Conservation (phyloP, 2,888 invertebrate species). For the Priocnemis perturbator region DNA sequence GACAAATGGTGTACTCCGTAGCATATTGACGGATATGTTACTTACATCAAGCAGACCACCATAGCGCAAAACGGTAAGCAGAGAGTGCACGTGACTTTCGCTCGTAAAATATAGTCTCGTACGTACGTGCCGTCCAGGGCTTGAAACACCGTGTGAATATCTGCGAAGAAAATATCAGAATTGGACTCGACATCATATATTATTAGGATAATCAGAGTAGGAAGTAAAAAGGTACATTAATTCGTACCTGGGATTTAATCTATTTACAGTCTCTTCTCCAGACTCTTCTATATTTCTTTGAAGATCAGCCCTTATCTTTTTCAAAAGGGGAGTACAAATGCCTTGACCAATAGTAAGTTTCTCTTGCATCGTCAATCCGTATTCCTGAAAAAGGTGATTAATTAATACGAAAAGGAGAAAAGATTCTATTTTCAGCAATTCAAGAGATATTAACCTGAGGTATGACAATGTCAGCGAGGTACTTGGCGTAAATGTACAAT, state of each 20-base stretch:
- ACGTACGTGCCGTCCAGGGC: conserved; percentile 97
- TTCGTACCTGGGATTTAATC: conserved; percentile 91
- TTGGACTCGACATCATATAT: background rate
- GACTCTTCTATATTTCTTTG: conserved; percentile 94
- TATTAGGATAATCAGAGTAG: background rate
- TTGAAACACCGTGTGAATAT: conserved; percentile 98
- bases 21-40: conserved; percentile 34
- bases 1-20: too few relatives aligned
- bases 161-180: conserved; percentile 71
- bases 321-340: conserved; percentile 96
- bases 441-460: conserved; percentile 83
- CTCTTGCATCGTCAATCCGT: conserved; percentile 95
- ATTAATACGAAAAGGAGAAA: too few relatives aligned
- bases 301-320: conserved; percentile 96
- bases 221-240: background rate
- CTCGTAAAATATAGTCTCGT: conserved; percentile 99
- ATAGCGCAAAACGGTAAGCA: conserved; percentile 95
- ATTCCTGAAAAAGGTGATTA: conserved; percentile 89
- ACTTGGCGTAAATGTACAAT: conserved; percentile 95
- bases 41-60: conserved; percentile 92
- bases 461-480: conserved; percentile 98
- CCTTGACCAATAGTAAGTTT: conserved; percentile 98
- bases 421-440: background rate
- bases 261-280: conserved; percentile 94
- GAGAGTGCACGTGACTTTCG: conserved; percentile 98